Evolutionary conservation across 2,113 vertebrate species (phyloP).

Genomic region (Cariama cristata): DNA sequence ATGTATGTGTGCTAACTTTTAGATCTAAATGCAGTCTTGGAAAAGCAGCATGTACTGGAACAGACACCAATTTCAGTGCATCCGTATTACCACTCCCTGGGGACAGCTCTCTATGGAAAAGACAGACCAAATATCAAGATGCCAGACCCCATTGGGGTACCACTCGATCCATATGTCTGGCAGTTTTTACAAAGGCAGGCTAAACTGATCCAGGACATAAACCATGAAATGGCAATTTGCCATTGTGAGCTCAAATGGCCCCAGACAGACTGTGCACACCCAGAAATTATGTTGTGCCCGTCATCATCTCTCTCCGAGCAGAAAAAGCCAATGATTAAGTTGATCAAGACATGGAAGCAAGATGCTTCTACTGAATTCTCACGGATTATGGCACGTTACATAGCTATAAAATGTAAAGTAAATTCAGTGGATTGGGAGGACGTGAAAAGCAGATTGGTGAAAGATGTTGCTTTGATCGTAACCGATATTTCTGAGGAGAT

Average conservation of each 20-base stretch:
- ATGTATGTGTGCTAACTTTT: background rate
- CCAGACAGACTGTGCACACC: background rate
- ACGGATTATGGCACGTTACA: conserved; percentile 70
- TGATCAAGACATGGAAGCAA: conserved; percentile 78
- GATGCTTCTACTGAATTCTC: conserved; percentile 69
- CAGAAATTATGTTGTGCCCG: conserved; percentile 75
- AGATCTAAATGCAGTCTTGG: conserved; percentile 47
- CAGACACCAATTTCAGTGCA: conserved; percentile 75
- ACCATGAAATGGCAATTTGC: conserved; percentile 63
- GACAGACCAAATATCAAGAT: conserved; percentile 77
- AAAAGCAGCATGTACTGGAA: conserved; percentile 74
- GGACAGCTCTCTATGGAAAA: conserved; percentile 83
- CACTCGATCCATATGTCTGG: conserved; percentile 74
- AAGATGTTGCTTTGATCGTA: conserved; percentile 66
- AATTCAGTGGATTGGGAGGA: conserved; percentile 71
- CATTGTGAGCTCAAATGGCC: conserved; percentile 80
- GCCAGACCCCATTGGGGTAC: conserved; percentile 74
- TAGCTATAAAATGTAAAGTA: conserved; percentile 65
- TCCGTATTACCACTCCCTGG: conserved; percentile 83
- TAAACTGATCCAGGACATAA: conserved; percentile 63
- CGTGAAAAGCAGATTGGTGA: conserved; percentile 33
- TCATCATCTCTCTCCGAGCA: conserved; percentile 62
- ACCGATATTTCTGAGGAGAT: conserved; percentile 52
- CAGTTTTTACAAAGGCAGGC: conserved; percentile 74
- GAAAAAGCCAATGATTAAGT: conserved; percentile 32